Base-by-base conservation (phyloP, 2,797 vertebrate genomes). In the Myotis vivesi region DNA sequence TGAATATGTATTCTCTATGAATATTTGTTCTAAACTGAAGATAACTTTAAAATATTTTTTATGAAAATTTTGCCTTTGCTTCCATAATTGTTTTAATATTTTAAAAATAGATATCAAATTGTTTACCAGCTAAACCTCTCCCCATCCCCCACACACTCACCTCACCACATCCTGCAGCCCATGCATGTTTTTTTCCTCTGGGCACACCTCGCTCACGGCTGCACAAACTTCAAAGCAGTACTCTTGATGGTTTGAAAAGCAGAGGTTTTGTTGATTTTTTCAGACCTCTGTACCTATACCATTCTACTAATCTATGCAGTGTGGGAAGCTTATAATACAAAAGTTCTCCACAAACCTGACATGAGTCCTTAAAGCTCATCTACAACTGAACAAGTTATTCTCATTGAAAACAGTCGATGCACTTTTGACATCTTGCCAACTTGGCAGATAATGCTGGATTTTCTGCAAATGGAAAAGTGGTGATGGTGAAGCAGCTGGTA, bases 381-480 rank as follows among this genome's bases (percentile, higher is more conserved):
- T 36, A 71, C 84, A 72, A 41, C 6, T 36, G 38, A 93, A 88
- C 13, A 86, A 86, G 12, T 59, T 68, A 36, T 86, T 92, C 15
- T 57, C 16, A 57, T 33, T 72, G 36, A 66, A 66, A 71, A 25
- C 2, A 33, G 62, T 53, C 6, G 5, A 5, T 11, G 13, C 5
- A 8, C 9, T 44, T 89, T n/a, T 91, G 83, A 57, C 8, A 72
- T 64, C 9, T 82, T 85, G 72, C 41, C 68, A 84, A 33, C 20
- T 80, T 87, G 86, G 41, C 64, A 94, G 64, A 69, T 46, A 62
- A 87, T 73, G 20, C 57, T 49, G 51, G 33, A 49, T 80, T 81
- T 80, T 68, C 77, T 79, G 16, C 55, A 95, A 87, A 92, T 62
- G 69, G 36, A 93, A 82, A 85, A 87, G 57, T 75, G 87, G 19